Evolutionary conservation across 23 tunicate species (phyloP).

Genomic region (Botrylloides violaceus): DNA sequence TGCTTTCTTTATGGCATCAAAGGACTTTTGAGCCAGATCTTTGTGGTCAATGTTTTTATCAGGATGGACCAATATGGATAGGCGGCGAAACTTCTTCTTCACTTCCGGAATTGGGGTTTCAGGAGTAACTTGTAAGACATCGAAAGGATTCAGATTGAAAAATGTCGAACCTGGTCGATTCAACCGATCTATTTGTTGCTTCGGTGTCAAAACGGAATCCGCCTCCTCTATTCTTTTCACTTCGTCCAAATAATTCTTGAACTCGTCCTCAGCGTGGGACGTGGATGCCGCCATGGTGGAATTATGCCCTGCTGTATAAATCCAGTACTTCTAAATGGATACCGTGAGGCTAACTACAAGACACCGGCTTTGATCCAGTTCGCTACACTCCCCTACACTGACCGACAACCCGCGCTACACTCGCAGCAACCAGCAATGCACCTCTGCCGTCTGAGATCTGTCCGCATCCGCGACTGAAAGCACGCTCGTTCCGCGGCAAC

Average conservation of each 20-base stretch:
- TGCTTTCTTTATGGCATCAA: constrained; percentile 96
- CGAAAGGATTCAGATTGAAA: constrained; percentile 94
- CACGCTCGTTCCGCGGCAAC: too few species aligned
- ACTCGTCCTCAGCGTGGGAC: constrained; percentile 31
- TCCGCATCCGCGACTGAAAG: too few species aligned
- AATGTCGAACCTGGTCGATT: constrained; percentile 96
- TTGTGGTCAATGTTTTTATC: constrained; percentile 81
- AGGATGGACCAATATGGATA: constrained; percentile 96
- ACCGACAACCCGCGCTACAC: too few species aligned
- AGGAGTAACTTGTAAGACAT: constrained; percentile 86
- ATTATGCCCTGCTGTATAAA: too few species aligned
- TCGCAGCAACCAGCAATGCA: too few species aligned
- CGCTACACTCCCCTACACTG: too few species aligned
- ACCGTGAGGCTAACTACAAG: too few species aligned
- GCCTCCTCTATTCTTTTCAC: constrained; percentile 92
- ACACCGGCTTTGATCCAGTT: too few species aligned
- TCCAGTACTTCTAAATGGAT: too few species aligned
- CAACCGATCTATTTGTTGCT: constrained; percentile 91
- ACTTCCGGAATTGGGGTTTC: constrained; percentile 70
- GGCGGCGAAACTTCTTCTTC: constrained; percentile 79
- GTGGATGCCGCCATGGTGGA: constrained; percentile 4
- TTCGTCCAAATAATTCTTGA: constrained; percentile 47
- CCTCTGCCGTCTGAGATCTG: too few species aligned
- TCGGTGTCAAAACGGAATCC: constrained; percentile 86
- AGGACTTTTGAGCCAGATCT: constrained; percentile 82